Evolutionary conservation across 2,797 vertebrate genomes (phyloP).

Genomic region (Amblyraja radiata): DNA sequence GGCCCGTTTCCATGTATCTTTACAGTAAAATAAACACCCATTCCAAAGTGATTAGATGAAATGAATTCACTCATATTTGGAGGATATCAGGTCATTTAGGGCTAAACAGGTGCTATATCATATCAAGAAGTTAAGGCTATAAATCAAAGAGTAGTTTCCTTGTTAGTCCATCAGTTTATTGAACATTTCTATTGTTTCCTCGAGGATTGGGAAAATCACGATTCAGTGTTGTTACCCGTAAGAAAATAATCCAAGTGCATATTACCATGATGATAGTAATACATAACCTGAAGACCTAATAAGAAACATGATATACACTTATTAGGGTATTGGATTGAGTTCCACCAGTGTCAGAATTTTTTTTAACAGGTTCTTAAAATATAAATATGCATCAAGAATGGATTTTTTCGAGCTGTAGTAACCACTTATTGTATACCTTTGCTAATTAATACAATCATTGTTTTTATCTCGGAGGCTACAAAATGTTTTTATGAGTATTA

Average conservation of each 20-base stretch:
- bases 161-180: background rate
- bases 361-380: background rate
- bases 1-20: too few species aligned
- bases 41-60: background rate
- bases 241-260: background rate
- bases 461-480: background rate
- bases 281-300: background rate
- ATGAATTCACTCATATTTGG: background rate
- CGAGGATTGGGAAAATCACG: background rate
- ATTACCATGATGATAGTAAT: background rate
- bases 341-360: slow-evolving; percentile 37
- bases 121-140: too few species aligned
- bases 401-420: background rate
- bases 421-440: background rate
- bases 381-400: background rate
- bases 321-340: background rate
- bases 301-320: background rate
- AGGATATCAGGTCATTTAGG: background rate
- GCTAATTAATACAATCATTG: background rate
- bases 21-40: background rate
- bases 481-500: background rate
- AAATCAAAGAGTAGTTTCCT: background rate
- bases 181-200: background rate
- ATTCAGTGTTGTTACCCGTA: background rate
- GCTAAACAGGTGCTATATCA: background rate